Conservation (phyloP, 2,113 vertebrate species). For the Rynchops niger region DNA sequence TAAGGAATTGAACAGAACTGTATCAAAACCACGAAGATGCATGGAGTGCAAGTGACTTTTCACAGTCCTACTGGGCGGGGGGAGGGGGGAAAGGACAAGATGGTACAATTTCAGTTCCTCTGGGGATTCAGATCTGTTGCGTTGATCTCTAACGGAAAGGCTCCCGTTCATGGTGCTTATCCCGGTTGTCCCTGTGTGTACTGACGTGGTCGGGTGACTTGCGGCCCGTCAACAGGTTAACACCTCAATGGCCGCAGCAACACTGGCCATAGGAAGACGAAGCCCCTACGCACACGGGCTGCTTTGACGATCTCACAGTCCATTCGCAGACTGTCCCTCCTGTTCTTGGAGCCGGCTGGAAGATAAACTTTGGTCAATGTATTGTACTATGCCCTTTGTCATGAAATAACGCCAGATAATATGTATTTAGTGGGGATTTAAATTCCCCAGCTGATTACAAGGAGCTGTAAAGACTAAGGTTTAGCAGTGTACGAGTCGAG, state of each 20-base stretch:
- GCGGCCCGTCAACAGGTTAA: background rate
- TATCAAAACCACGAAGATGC: background rate
- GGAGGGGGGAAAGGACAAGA: background rate
- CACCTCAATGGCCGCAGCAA: too few relatives aligned
- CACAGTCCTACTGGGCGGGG: background rate
- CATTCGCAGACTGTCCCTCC: background rate
- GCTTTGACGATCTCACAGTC: background rate
- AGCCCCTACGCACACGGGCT: background rate
- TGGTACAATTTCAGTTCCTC: background rate
- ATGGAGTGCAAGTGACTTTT: background rate
- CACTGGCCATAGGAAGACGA: background rate
- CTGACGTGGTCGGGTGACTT: too few relatives aligned
- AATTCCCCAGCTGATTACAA: constrained; percentile 61
- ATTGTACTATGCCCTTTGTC: constrained; percentile 69
- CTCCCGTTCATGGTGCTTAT: accelerated
- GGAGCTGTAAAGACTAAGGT: background rate
- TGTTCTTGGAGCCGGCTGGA: constrained; percentile 23
- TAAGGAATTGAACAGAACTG: background rate
- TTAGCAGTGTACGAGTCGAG: background rate
- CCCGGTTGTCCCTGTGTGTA: background rate
- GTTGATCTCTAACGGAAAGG: background rate
- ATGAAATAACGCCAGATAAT: constrained; percentile 59
- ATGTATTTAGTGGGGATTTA: constrained; percentile 57
- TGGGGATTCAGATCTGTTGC: background rate
- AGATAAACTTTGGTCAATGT: constrained; percentile 63